phyloP scores from a whole-genome alignment of 2,797 vertebrate genomes.

The Trematomus bernacchii region DNA sequence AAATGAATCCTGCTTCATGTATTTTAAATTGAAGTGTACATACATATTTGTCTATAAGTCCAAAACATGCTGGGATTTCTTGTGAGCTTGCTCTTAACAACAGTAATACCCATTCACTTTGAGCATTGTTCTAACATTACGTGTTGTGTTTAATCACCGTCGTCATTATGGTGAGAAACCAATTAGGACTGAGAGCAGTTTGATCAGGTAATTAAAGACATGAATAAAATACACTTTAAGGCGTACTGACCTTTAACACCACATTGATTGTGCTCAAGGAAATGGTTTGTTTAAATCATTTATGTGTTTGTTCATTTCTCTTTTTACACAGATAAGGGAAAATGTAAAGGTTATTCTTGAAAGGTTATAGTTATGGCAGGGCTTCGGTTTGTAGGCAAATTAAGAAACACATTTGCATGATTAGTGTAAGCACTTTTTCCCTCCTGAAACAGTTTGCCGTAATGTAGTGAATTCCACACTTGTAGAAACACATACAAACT shows the following conservation, averaged over 20 bases:
- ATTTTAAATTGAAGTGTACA: neutral
- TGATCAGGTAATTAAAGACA: neutral
- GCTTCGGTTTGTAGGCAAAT: slow-evolving; percentile 15
- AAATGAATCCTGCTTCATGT: neutral
- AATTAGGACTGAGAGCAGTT: neutral
- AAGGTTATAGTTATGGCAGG: slow-evolving; percentile 4
- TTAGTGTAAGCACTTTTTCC: neutral
- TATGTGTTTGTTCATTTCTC: neutral
- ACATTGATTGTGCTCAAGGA: neutral
- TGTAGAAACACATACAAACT: neutral
- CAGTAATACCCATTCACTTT: no score
- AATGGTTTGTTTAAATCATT: neutral
- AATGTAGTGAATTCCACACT: neutral
- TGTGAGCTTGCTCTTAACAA: no score
- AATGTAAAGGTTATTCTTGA: neutral
- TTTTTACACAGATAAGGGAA: neutral
- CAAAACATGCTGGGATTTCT: neutral
- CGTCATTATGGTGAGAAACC: neutral
- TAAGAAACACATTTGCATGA: neutral
- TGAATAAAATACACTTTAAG: neutral
- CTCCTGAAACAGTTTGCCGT: neutral
- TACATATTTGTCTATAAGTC: slow-evolving; percentile 7
- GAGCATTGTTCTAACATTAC: neutral
- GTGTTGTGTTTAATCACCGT: neutral
- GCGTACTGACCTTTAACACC: neutral